Evolutionary conservation across 2,113 vertebrate species (phyloP), one percentile per base, ranked within the genome.

Genomic region (Myotis davidii): DNA sequence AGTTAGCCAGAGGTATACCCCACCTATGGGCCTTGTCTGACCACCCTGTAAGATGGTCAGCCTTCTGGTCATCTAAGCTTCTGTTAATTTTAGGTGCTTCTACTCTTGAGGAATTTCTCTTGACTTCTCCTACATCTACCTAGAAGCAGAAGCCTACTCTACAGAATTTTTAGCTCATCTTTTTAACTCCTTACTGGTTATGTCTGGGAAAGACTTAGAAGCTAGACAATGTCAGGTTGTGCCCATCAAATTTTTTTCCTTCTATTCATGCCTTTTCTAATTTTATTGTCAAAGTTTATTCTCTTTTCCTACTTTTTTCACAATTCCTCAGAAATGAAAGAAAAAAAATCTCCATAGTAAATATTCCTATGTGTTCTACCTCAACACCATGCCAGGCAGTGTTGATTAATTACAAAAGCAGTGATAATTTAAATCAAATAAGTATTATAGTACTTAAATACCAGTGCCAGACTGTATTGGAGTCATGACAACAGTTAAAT

Each of bases 101-200:
- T 85, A 34, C 52, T 54, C 79, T 83, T 72, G 20, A 95, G 25
- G 69, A 79, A 70, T 86, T 86, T 94, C 56, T 64, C 32, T 70
- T 89, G n/a, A 56, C 23, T 88, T 81, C 91, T 56, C n/a, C 87
- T 64, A 83, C 4, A 32, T 6, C 64, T 48, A 45, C 27, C 21
- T 64, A 20, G 6, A 59, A 48, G 13, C 21, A 86, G n/a, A 34
- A 77, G 16, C 16, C 13, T 65, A 52, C 8, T 65, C 9, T 84
- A 42, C 6, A 76, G 9, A 52, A 45, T 18, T 54, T 89, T 61
- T 39, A 88, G 48, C 56, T 93, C 14, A 37, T 70, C 42, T 45
- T 34, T 87, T 95, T 76, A 45, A 17, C 5, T 42, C 34, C 45
- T 93, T 12, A 45, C 1, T 37, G 20, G 23, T 83, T 82, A 25